phyloP scores from a whole-genome alignment of 2,797 vertebrate genomes.

The Dallia pectoralis region DNA sequence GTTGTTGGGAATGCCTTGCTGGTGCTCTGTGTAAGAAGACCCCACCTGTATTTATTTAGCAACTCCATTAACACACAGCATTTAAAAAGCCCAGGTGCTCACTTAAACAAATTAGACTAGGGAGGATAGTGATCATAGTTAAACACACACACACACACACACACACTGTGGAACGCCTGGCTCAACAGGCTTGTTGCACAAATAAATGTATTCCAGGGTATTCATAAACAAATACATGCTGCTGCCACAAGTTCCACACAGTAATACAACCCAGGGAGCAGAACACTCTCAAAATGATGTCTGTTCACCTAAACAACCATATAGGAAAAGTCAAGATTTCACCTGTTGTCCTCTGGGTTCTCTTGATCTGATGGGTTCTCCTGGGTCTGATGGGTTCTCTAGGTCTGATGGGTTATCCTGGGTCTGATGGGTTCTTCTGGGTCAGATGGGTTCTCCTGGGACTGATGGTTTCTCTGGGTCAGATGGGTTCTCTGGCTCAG shows the following conservation, averaged over 20 bases:
- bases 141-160: slow-evolving; percentile 38
- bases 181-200: slow-evolving; percentile 57
- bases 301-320: neutral
- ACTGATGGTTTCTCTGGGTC: too few species aligned
- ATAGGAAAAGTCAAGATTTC: neutral
- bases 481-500: too few species aligned
- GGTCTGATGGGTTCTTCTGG: too few species aligned
- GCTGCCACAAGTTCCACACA: slow-evolving; percentile 20
- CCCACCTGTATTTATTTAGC: slow-evolving; percentile 75
- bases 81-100: slow-evolving; percentile 61
- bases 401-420: too few species aligned
- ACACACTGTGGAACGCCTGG: slow-evolving; percentile 8
- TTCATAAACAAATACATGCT: slow-evolving; percentile 53
- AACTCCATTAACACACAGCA: slow-evolving; percentile 46
- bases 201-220: slow-evolving; percentile 56
- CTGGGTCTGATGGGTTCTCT: too few species aligned
- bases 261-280: neutral
- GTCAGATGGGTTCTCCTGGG: too few species aligned
- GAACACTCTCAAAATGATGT: neutral
- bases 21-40: slow-evolving; percentile 49
- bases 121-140: slow-evolving; percentile 54
- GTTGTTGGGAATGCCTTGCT: slow-evolving; percentile 21
- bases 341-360: too few species aligned
- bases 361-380: too few species aligned
- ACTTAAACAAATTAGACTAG: slow-evolving; percentile 67